Evolutionary conservation across 1,140 invertebrate species (phyloP), one percentile per base, ranked within the genome.

Genomic region (Episyrphus balteatus): DNA sequence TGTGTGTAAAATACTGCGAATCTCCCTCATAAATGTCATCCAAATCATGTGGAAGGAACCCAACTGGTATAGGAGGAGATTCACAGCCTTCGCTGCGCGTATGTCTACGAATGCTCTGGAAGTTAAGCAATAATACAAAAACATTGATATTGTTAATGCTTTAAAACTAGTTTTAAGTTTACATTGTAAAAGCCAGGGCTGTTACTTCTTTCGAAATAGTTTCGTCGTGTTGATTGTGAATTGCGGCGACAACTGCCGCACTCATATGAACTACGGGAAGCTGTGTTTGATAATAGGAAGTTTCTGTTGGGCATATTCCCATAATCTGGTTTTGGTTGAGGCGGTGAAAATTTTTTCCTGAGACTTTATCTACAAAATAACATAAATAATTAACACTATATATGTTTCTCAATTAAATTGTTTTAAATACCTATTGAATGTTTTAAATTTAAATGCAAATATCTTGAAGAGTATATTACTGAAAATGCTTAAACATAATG

Each of bases 1-100:
- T 66, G 46, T 68, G 57, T 8, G 66, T 68, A 19, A 66, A 66
- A 59, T 68, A 68, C 58, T 68, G 66, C 56, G 65, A 63, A 57
- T 68, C 65, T 17, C 36, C 51, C 47, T 68, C 66, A 42, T 60
- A 66, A 15, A 68, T 68, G 41, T 68, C 65, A 45, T 68, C 66
- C 50, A 68, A 55, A 55, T 68, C 66, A 46, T 68, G 66, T 34
- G 66, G 65, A 47, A 68, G 68, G 37, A 49, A 68, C 3, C 64
- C 65, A 1, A 49, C 44, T 9, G 56, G 47, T 21, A 36, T 50
- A 12, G 56, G 61, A n/a, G 57, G 65, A 14, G 56, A 65, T 21
- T 59, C 59, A 34, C 51, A 57, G 30, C 33, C 40, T 7, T 65
- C 62, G 5, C 54, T 55, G 7, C 48, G 54, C n/a, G 50, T 56